Evolutionary conservation across 2,888 invertebrate species (phyloP), one percentile per base, ranked within the genome.

Genomic region (Temnothorax ravouxi): DNA sequence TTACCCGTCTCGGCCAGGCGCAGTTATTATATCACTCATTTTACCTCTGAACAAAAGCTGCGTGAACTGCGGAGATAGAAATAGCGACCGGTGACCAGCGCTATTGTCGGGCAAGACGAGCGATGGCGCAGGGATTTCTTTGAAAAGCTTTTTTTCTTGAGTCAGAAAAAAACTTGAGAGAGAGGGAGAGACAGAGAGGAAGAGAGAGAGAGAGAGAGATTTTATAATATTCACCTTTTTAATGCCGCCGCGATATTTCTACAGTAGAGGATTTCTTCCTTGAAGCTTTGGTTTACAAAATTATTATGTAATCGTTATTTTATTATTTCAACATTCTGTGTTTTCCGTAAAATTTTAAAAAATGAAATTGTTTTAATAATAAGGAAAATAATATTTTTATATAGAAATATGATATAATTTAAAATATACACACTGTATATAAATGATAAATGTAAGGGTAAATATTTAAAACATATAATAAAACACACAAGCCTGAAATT

Each of bases 1-100:
- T 84, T 89, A 59, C 56, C 71, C 71, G 81, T 77, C 84, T 77
- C 79, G 82, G 66, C 72, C 83, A 76, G 86, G 54, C 81, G 71
- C 69, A 84, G 82, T 89, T 86, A 86, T 89, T 89, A 89, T 88
- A 89, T 88, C 88, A 84, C 66, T 83, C 41, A 84, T 67, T 85
- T 87, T 85, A 34, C 79, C 64, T 82, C 69, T 82, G 88, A 88
- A 89, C 84, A 88, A 88, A 89, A 84, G 89, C 84, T 76, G 13
- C 71, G 72, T 54, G 64, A 81, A 62, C 66, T 75, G 18, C 41
- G 64, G 47, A 84, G 89, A 84, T 80, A 86, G 74, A 81, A 75
- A 64, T 62, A 81, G 62, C 77, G 50, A 47, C 34, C 56, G n/a
- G 72, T 71, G 79, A 71, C 72, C 72, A 69, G 29, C 25, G 71